Base-by-base conservation (phyloP, 2,797 vertebrate genomes). In the Sparidentex hasta region DNA sequence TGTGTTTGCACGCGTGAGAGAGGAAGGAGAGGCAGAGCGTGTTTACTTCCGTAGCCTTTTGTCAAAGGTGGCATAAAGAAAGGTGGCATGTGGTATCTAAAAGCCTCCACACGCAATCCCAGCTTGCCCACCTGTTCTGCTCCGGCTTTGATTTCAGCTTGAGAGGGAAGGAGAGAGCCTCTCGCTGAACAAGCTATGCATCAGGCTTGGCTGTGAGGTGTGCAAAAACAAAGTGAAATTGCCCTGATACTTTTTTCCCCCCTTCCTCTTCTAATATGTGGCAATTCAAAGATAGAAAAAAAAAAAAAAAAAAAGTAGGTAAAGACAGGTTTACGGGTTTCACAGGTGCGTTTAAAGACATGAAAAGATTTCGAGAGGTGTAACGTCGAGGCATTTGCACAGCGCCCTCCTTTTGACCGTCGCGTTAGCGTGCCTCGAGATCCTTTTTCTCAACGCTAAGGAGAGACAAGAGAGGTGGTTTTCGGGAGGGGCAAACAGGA, bases 101-200 rank as follows among this genome's bases (percentile, higher is more conserved):
- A 91, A 92, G 81, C 82, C 86, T 84, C 76, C 84, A 89, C 84
- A 66, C n/a, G 23, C 80, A 79, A 83, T 89, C 83, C 77, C 75
- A 77, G 75, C 77, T 78, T 75, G 77, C 85, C 85, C 76, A 87
- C 84, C 86, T 90, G 90, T 68, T 84, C 55, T 38, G 51, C 74
- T 80, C 76, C 80, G 5, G 46, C 90, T 91, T 91, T 93, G 92
- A 92, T 92, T 90, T 71, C 48, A 65, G 84, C 81, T 89, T 80
- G 65, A 91, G 87, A 87, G 71, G 29, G 67, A 86, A 81, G 68
- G 61, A 77, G 46, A 84, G 71, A 83, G 75, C 51, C 71, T 84
- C 74, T 74, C 41, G 50, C 78, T 68, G 71, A 87, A 84, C 76
- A 80, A 84, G 83, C 71, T 54, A 8, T 79, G 76, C 83, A 80